Evolutionary conservation across 2,113 vertebrate species (phyloP), one percentile per base, ranked within the genome.

Genomic region (Cheirogaleus medius): DNA sequence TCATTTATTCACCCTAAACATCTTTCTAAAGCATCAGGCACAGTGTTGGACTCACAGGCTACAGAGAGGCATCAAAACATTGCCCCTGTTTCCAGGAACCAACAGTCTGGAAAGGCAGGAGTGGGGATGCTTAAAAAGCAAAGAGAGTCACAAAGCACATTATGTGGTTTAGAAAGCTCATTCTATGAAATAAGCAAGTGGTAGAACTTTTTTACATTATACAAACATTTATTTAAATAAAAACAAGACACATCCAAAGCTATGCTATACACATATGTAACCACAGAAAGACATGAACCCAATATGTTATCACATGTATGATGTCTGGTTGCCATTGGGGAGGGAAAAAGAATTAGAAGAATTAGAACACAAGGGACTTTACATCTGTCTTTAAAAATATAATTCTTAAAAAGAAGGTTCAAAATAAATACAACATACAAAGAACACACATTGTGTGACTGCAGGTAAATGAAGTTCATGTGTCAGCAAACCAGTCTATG

Each of bases 191-290:
- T 49, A 78, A 90, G 76, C 76, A 90, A 95, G 60, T 6, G 15
- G 60, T 27, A 81, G 42, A 39, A 39, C 23, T n/a, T 83, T 49
- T 32, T 87, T 81, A 34, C n/a, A 8, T 32, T 71, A 58, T 37
- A 71, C 95, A 92, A 42, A 37, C 39, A 37, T 80, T 80, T 34
- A 58, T 56, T 92, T 96, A 18, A 90, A 66, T 17, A 47, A 87
- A 96, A 95, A 54, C 15, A 84, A 89, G 92, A 90, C 52, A 82
- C 21, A 17, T 73, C 81, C 88, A 87, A 88, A 90, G 29, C 32
- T 60, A 80, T 73, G 37, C 44, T 60, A 69, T 52, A 44, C 34
- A 83, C 52, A 47, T 17, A 92, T 1, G 23, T 73, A 90, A 94
- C 42, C 71, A 52, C 39, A 88, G 25, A 78, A 60, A 66, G 66